Evolutionary conservation across 2,797 vertebrate genomes (phyloP).

Genomic region (Rhadinocentrus ornatus): DNA sequence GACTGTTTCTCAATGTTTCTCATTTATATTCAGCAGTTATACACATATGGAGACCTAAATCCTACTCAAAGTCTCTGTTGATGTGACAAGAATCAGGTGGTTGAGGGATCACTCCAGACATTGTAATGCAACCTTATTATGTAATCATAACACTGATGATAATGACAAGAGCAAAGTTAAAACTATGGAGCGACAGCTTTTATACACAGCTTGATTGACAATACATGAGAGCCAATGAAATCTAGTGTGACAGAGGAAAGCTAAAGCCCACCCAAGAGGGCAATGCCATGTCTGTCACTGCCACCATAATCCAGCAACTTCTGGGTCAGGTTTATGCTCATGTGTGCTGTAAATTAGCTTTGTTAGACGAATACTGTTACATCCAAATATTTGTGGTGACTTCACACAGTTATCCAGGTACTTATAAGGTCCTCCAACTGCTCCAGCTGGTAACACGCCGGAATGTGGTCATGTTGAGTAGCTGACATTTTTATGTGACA

Average conservation of each 20-base stretch:
- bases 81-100: slow-evolving; percentile 34
- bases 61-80: slow-evolving; percentile 20
- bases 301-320: too few relatives aligned
- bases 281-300: slow-evolving; percentile 27
- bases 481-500: slow-evolving; percentile 1
- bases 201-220: slow-evolving; percentile 4
- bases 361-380: background rate
- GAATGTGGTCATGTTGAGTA: background rate
- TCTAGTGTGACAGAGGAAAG: slow-evolving; percentile 2
- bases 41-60: slow-evolving; percentile 36
- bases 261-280: slow-evolving; percentile 32
- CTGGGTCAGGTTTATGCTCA: slow-evolving; percentile 26
- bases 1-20: slow-evolving; percentile 45
- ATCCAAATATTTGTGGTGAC: background rate
- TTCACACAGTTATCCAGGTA: background rate
- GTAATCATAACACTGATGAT: slow-evolving; percentile 25
- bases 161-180: background rate
- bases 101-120: slow-evolving; percentile 32
- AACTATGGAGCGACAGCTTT: slow-evolving; percentile 1
- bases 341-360: slow-evolving; percentile 10
- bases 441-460: background rate
- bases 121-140: slow-evolving; percentile 6
- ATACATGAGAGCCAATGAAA: background rate
- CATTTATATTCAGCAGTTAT: slow-evolving; percentile 34
- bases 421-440: background rate